Conservation (phyloP, 2,888 invertebrate genomes). For the Watsonalla cultraria region DNA sequence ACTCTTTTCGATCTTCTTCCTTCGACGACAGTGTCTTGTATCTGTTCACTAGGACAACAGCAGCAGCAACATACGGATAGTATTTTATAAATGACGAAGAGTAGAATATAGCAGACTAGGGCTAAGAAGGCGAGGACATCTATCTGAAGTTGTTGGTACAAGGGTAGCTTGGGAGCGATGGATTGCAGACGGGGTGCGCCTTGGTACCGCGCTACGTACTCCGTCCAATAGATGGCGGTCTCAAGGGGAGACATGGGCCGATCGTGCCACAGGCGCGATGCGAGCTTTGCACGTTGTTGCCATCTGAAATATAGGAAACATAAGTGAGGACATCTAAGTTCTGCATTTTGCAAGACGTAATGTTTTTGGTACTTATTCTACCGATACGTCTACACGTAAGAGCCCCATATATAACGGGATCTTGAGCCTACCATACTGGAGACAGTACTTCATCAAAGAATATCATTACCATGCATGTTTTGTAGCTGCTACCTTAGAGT, state of each 20-base stretch:
- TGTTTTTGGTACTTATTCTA: too few relatives aligned
- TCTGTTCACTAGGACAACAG: constrained; percentile 41
- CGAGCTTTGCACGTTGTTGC: constrained; percentile 56
- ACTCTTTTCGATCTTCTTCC: constrained; percentile 58
- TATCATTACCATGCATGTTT: too few relatives aligned
- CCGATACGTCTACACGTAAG: too few relatives aligned
- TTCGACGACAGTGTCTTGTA: constrained; percentile 29
- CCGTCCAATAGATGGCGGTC: constrained; percentile 79
- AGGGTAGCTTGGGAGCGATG: constrained; percentile 47
- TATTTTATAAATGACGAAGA: constrained; percentile 51
- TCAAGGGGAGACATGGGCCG: constrained; percentile 73
- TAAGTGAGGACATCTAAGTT: too few relatives aligned
- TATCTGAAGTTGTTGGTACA: constrained; percentile 61
- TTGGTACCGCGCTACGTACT: constrained; percentile 71
- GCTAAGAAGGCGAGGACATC: constrained; percentile 63
- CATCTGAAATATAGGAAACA: constrained; percentile 37
- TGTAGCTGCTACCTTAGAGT: too few relatives aligned
- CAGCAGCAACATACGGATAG: constrained; percentile 55
- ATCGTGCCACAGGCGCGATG: constrained; percentile 75
- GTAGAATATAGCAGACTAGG: constrained; percentile 50
- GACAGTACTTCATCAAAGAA: too few relatives aligned
- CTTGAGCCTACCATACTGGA: too few relatives aligned
- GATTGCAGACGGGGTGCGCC: constrained; percentile 63
- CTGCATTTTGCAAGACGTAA: too few relatives aligned
- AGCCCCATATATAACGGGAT: too few relatives aligned